Evolutionary conservation across 2,888 invertebrate genomes (phyloP).

Genomic region (Dexiosoma caninum): DNA sequence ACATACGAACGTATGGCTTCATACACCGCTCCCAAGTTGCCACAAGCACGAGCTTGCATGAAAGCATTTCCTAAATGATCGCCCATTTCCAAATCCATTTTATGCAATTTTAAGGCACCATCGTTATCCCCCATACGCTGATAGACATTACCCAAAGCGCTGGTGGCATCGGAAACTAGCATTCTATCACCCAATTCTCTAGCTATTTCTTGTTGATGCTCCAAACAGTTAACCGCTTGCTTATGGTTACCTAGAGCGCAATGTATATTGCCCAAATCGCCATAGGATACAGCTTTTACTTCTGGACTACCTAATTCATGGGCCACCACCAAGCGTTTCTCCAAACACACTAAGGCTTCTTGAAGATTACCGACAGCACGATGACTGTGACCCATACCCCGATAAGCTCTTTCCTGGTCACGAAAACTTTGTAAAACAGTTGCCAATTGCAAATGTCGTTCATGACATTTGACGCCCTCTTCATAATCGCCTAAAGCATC

Average conservation of each 20-base stretch:
- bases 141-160: slow-evolving; percentile 86
- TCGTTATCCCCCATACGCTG: slow-evolving; percentile 93
- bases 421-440: slow-evolving; percentile 87
- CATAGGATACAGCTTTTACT: slow-evolving; percentile 93
- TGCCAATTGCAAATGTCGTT: slow-evolving; percentile 91
- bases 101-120: slow-evolving; percentile 88
- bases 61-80: slow-evolving; percentile 86
- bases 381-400: slow-evolving; percentile 89
- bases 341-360: slow-evolving; percentile 94
- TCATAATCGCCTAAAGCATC: slow-evolving; percentile 95
- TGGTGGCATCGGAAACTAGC: slow-evolving; percentile 93
- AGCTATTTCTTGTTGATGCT: slow-evolving; percentile 93
- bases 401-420: slow-evolving; percentile 93
- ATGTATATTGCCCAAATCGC: slow-evolving; percentile 90
- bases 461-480: slow-evolving; percentile 95
- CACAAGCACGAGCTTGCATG: slow-evolving; percentile 89
- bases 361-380: slow-evolving; percentile 90
- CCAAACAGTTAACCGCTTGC: slow-evolving; percentile 94
- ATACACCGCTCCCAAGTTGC: slow-evolving; percentile 92
- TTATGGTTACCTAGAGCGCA: slow-evolving; percentile 88
- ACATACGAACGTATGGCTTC: slow-evolving; percentile 90
- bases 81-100: slow-evolving; percentile 89
- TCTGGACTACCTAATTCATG: slow-evolving; percentile 92
- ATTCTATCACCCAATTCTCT: slow-evolving; percentile 87
- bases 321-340: slow-evolving; percentile 94